Conservation (phyloP, 2,797 vertebrate genomes). For the Typhlichthys subterraneus region DNA sequence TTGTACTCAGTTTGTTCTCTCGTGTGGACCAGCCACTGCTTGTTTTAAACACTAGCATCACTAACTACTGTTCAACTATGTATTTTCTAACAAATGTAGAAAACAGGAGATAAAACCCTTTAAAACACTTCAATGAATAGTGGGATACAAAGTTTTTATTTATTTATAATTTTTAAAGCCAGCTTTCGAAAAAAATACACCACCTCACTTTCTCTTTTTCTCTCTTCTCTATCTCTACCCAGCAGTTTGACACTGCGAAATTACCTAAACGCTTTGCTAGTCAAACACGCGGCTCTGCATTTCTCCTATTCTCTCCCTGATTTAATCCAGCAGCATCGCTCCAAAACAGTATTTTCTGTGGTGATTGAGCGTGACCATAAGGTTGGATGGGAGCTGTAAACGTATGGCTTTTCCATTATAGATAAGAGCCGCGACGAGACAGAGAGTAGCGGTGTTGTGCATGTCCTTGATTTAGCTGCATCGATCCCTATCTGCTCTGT, state of each 20-base stretch:
- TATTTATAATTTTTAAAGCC: background rate
- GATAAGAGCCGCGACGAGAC: conserved; percentile 71
- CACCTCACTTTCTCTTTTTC: background rate
- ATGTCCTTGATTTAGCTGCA: conserved; percentile 77
- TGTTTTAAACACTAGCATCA: too few species aligned
- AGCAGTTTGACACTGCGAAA: conserved; percentile 4
- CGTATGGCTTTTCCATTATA: conserved; percentile 76
- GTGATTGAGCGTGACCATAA: conserved; percentile 66
- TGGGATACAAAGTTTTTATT: background rate
- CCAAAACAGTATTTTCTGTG: conserved; percentile 61
- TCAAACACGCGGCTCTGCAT: conserved; percentile 29
- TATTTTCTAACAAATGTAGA: too few species aligned
- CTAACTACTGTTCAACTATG: too few species aligned
- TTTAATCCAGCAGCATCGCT: conserved; percentile 19
- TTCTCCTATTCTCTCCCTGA: background rate
- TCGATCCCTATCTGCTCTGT: conserved; percentile 70
- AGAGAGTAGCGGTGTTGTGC: conserved; percentile 66
- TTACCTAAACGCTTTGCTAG: conserved; percentile 20
- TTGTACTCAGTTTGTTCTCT: too few species aligned
- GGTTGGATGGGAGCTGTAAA: conserved; percentile 62
- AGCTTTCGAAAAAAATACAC: background rate
- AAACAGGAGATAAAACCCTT: too few species aligned
- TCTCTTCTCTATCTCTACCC: background rate
- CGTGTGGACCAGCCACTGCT: too few species aligned
- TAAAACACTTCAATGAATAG: too few species aligned